Conservation (phyloP, 2,888 invertebrate species). For the Blastobasis adustella region DNA sequence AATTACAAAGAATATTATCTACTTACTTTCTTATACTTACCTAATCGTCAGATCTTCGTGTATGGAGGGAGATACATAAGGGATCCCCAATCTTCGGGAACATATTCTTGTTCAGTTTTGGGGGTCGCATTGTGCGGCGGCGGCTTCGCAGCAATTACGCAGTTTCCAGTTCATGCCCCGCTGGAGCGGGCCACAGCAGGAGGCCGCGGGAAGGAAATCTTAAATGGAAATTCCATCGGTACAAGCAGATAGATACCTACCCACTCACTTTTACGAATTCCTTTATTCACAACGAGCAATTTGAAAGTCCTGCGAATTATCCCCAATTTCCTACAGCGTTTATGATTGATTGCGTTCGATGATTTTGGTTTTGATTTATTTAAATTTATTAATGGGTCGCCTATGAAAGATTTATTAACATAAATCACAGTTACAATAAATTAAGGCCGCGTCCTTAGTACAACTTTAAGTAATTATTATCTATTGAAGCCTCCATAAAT, state of each 20-base stretch:
- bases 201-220: slow-evolving; percentile 33
- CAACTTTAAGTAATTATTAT: neutral
- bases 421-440: neutral
- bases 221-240: slow-evolving; percentile 36
- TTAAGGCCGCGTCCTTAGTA: neutral
- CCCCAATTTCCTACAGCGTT: neutral
- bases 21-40: too few relatives aligned
- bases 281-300: neutral
- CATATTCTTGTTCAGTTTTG: too few relatives aligned
- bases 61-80: slow-evolving; percentile 7
- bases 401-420: neutral
- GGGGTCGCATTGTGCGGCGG: neutral
- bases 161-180: slow-evolving; percentile 52
- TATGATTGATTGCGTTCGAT: neutral
- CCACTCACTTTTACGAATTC: slow-evolving; percentile 13
- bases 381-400: neutral
- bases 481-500: too few relatives aligned
- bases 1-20: too few relatives aligned
- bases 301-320: neutral
- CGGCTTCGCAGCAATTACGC: slow-evolving; percentile 36
- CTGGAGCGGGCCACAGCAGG: slow-evolving; percentile 38
- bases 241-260: slow-evolving; percentile 17
- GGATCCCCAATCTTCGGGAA: too few relatives aligned
- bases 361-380: too few relatives aligned
- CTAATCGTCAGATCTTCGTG: slow-evolving; percentile 1